Percentiles rank a stretch among this genome's conserved stretches.
phyloP scores from a whole-genome alignment of 1,140 invertebrate genomes.

The Acromyrmex heyeri region DNA sequence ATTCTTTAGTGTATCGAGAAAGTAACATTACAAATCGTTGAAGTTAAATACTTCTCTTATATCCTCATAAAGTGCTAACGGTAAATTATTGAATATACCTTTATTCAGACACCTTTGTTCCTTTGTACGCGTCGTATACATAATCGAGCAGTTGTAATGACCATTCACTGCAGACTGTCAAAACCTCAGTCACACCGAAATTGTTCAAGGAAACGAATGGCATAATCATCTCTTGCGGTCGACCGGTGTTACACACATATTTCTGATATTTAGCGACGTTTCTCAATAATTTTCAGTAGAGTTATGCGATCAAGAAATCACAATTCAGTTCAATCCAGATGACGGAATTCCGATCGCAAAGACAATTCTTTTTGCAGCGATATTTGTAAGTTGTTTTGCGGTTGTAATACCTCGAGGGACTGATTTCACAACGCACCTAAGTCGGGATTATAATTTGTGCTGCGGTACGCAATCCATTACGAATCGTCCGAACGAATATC shows the following conservation, averaged over 20 bases:
- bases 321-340: constrained; percentile 4
- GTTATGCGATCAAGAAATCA: constrained; percentile 14
- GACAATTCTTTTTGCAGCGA: background rate
- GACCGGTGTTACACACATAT: constrained; percentile 18
- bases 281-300: background rate
- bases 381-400: background rate
- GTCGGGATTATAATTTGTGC: constrained; percentile 34
- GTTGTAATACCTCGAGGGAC: background rate
- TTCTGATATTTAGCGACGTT: constrained; percentile 30
- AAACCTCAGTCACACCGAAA: constrained; percentile 29
- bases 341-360: constrained; percentile 4
- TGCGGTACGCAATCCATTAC: constrained; percentile 49
- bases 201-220: constrained; percentile 42
- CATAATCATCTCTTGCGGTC: constrained; percentile 21
- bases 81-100: constrained; percentile 54
- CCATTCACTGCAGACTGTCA: constrained; percentile 5
- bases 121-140: constrained; percentile 45
- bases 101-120: constrained; percentile 34
- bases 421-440: constrained; percentile 13
- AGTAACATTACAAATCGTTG: background rate
- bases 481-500: constrained; percentile 28
- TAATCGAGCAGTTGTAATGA: constrained; percentile 39
- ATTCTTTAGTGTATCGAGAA: background rate
- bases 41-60: constrained; percentile 30
- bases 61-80: constrained; percentile 32